Base-by-base conservation (phyloP, 1,140 invertebrate species). In the Lepidotrigona ventralis region DNA sequence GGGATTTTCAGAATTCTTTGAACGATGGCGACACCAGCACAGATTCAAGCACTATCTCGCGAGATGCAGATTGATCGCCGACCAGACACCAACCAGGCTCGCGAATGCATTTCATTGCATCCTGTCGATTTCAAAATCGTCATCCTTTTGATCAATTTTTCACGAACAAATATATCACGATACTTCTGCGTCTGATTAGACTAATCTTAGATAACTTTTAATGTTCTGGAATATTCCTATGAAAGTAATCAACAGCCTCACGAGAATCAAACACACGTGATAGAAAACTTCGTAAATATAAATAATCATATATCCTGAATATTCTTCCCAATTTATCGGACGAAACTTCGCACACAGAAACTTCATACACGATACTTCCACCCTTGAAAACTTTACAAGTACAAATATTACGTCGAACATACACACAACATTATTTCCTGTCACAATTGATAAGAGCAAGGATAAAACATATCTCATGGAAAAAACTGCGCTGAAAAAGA, bases 1-100 rank as follows among this genome's bases (percentile, higher is more conserved):
- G 76, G 26, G 51, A 58, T 56, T 66, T 79, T 46, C 33, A 19
- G 51, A 33, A 84, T 80, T 39, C 53, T 56, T 54, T 26, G 23
- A 54, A 15, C 15, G 12, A 54, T 60, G 53, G 14, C 58, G 60
- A 54, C 26, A 26, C 39, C 39, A 46, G 39, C 39, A 46, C 39
- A 56, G 54, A 71, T 82, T 71, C 84, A 64, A 86, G 51, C 74
- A 74, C 82, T 51, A 68, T 21, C 23, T 63, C 46, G 68, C 68
- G 69, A 19, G 58, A 85, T 88, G 76, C 72, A 85, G 83, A 85
- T 88, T 86, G 79, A 88, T 85, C 71, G 71, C 14, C 39, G 39
- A 4, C 71, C 56, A 78, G 77, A 81, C 78, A 66, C 66, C 6
- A 46, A 66, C 66, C 6, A 46, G 64, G 33, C 60, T 46, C 26